Base-by-base conservation (phyloP, 2,888 invertebrate genomes). In the Teinopalpus imperialis region DNA sequence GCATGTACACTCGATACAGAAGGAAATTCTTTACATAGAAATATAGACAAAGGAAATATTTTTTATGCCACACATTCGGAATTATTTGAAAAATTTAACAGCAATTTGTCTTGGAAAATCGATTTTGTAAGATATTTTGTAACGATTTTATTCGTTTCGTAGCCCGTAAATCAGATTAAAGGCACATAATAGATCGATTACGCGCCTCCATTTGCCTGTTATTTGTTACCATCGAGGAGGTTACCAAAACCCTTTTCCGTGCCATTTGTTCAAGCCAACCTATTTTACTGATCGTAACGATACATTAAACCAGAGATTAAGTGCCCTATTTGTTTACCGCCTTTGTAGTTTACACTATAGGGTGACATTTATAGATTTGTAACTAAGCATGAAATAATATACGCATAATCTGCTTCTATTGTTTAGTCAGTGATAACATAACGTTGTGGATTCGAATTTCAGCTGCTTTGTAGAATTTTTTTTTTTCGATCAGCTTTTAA, bases 251-350 rank as follows among this genome's bases (percentile, higher is more conserved):
- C 82, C 81, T 82, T 82, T 83, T 82, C 83, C 83, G 55, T 72
- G 61, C 74, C 81, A 83, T 83, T 83, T 82, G 70, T 80, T 72
- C 66, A 52, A 59, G 61, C 57, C 58, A 65, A 75, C 74, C 74
- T 71, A 74, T 77, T 79, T 56, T 59, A 57, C 64, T 61, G 69
- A 63, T 68, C 66, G 69, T 66, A 69, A 75, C 81, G 77, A 81
- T 80, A 81, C 78, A 83, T 81, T 81, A 66, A 77, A 70, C 77
- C 73, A 76, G 63, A 74, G 80, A 82, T 83, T 80, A 79, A 83
- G 74, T 75, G 63, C 61, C 69, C 73, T 63, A 76, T 81, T 78
- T 78, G 77, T 80, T 74, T 70, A 72, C 69, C 56, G 56, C 39
- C 49, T 51, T 53, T 49, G 37, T 23, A 44, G 35, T 35, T 37